Evolutionary conservation across 2,888 invertebrate genomes (phyloP).

Genomic region (Endotricha flammealis): DNA sequence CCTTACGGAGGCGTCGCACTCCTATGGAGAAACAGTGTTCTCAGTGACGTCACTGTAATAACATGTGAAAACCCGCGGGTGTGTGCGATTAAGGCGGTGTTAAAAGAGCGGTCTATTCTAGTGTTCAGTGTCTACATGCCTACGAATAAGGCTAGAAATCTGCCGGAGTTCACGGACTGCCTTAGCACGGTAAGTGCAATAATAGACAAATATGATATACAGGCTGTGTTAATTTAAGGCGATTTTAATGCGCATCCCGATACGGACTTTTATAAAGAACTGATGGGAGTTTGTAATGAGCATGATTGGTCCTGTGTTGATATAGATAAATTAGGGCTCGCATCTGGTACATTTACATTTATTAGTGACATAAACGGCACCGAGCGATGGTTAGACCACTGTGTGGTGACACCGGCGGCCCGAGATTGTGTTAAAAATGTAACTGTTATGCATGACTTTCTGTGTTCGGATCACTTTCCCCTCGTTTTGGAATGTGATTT

Average conservation of each 20-base stretch:
- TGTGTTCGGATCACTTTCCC: too few species aligned
- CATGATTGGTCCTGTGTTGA: slow-evolving; percentile 7
- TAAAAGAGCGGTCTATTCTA: not conserved
- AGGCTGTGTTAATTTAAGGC: not conserved
- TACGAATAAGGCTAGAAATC: not conserved
- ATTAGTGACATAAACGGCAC: too few species aligned
- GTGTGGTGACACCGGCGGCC: too few species aligned
- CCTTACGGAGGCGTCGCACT: slow-evolving; percentile 8
- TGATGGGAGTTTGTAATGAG: slow-evolving; percentile 3
- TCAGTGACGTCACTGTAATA: slow-evolving; percentile 1
- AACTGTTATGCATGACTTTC: too few species aligned
- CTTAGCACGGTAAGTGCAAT: slow-evolving; percentile 8
- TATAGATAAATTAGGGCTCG: not conserved
- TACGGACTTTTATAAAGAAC: slow-evolving; percentile 1
- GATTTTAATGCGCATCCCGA: slow-evolving; percentile 4
- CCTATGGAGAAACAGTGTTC: slow-evolving; percentile 4
- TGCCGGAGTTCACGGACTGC: slow-evolving; percentile 3
- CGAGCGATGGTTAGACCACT: too few species aligned
- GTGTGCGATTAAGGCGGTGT: slow-evolving; percentile 4
- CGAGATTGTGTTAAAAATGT: too few species aligned
- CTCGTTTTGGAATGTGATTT: too few species aligned
- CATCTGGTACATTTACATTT: too few species aligned
- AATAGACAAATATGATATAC: not conserved
- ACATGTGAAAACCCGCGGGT: slow-evolving; percentile 7
- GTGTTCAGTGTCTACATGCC: slow-evolving; percentile 7